phyloP scores from a whole-genome alignment of 2,888 invertebrate genomes.

The Drosophila pseudotakahashii region DNA sequence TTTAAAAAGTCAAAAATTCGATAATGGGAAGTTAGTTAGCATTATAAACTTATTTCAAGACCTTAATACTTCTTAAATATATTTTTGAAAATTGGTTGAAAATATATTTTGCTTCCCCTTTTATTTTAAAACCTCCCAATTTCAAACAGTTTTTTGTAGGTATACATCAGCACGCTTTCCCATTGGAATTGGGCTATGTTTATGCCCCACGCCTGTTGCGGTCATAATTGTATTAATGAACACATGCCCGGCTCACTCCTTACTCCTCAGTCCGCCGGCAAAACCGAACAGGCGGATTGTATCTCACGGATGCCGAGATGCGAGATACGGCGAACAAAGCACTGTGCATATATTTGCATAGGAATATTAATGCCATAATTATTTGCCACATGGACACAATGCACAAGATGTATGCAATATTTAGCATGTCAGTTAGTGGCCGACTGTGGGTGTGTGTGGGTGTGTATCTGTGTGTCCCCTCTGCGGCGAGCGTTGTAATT shows the following conservation, averaged over 20 bases:
- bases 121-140: too few relatives aligned
- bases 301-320: slow-evolving; percentile 15
- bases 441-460: slow-evolving; percentile 8
- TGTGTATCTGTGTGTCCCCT: slow-evolving; percentile 7
- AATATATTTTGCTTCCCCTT: too few relatives aligned
- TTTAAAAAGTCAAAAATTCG: too few relatives aligned
- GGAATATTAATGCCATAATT: slow-evolving; percentile 76
- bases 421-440: slow-evolving; percentile 54
- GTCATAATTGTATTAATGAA: slow-evolving; percentile 70
- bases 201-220: slow-evolving; percentile 37
- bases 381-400: slow-evolving; percentile 72
- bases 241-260: slow-evolving; percentile 28
- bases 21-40: too few relatives aligned
- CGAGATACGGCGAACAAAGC: slow-evolving; percentile 50
- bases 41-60: too few relatives aligned
- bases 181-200: slow-evolving; percentile 5
- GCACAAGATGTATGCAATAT: slow-evolving; percentile 62
- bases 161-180: not conserved
- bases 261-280: not conserved
- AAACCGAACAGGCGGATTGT: slow-evolving; percentile 11
- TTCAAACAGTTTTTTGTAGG: not conserved
- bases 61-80: too few relatives aligned
- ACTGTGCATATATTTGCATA: slow-evolving; percentile 68
- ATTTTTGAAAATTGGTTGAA: too few relatives aligned
- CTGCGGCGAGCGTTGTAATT: slow-evolving; percentile 40